Base-by-base conservation (phyloP, 1,140 invertebrate species). In the Tetramorium parvispinum region DNA sequence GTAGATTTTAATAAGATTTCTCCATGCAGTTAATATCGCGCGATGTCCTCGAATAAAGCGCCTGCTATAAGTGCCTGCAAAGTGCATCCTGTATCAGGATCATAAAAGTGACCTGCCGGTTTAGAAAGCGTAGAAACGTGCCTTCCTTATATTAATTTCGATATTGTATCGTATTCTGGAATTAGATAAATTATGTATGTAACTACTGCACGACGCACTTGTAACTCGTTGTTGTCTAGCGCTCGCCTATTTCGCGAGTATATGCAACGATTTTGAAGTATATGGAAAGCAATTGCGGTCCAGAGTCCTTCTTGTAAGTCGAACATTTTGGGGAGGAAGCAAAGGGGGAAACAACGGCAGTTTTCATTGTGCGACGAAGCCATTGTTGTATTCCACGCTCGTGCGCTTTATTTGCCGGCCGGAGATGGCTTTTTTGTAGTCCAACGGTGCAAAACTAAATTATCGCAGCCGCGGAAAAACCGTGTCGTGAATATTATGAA, bases 1-100 rank as follows among this genome's bases (percentile, higher is more conserved):
- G 81, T 88, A 65, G 83, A 90, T 92, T 92, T 92, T 92, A 92
- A 92, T 91, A 91, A 92, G 90, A 92, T 91, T 92, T 88, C 90
- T 90, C 86, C 68, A 53, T 85, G 77, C 65, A 65, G 91, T 87
- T 90, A 92, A 92, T 92, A 88, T 79, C 61, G 57, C 70, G 27
- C 66, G 85, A 86, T 89, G 83, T 70, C 18, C 82, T 27, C 78
- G 82, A 78, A 77, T 66, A 88, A 89, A 88, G 87, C 88, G 57
- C n/a, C 18, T 51, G 37, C 63, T 40, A 51, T 66, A 79, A 87
- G 70, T 88, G 76, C 76, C 59, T 16, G 57, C 53, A 87, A 88
- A 83, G 77, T 88, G 87, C 79, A 83, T 71, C 78, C 77, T 63
- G 21, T 87, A 57, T 59, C 68, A 27, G 40, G 18, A 24, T 27